Base-by-base conservation (phyloP, 1,140 invertebrate genomes). In the Drosophila carrolli region DNA sequence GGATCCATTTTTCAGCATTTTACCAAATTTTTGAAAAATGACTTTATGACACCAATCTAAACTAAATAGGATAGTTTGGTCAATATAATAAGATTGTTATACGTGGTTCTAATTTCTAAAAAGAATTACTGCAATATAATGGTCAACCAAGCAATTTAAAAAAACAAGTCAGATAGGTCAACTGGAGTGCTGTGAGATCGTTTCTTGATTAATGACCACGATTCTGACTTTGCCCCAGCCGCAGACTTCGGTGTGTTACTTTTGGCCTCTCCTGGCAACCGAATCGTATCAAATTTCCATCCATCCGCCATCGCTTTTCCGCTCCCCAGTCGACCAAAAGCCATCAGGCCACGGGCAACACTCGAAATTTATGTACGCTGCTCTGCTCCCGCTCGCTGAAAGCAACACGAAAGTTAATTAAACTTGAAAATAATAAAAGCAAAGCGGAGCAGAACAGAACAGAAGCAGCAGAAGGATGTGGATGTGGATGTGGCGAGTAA, bases 391-490 rank as follows among this genome's bases (percentile, higher is more conserved):
- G 56, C 37, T 63, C 29, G 70, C 68, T 65, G 80, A 81, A 84
- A 84, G 75, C 81, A 85, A 78, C 75, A 75, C 83, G 86, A 86
- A 86, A 86, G 83, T 86, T 86, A 86, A 86, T 86, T 86, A 86
- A 86, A 86, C 83, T 86, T 88, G 83, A 88, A 88, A 82, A 88
- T 88, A 88, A 86, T 88, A 86, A 86, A 88, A 86, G 83, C 82
- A 79, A 82, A 75, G 71, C 78, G 60, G 41, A 47, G 38, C 75
- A 43, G 58, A 44, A n/a, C 61, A 70, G 62, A 40, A 50, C 48
- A 70, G 62, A 32, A 53, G 61, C 35, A 46, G 62, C 14, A 60
- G 57, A 19, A 59, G 38, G 7, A 40, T 43, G 55, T 44, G 38
- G 19, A 10, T 27, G 53, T 37, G 32, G 51, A 65, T 66, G 67